Base-by-base conservation (phyloP, 2,888 invertebrate species). In the Cheilosia soror region DNA sequence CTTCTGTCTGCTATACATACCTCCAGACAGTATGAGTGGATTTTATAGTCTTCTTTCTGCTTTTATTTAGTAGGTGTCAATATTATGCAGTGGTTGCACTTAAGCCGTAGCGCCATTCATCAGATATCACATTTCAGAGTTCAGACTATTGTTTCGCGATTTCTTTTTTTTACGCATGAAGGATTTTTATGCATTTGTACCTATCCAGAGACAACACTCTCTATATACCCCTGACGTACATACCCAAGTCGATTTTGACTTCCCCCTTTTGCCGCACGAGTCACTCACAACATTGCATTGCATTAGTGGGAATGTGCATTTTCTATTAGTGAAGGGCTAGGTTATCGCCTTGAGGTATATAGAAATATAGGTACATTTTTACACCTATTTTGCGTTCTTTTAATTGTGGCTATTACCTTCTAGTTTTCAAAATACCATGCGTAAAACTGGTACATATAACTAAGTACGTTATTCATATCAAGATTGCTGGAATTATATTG, bases 91-190 rank as follows among this genome's bases (percentile, higher is more conserved):
- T 63, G 37, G 49, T 63, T 78, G 78, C 69, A 62, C 55, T 69
- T 55, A 77, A 55, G 53, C 31, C 11, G 7, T 47, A 60, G 40
- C 53, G 60, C 53, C 77, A 33, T 69, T 69, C 60, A 62, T 27
- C 62, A 20, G 42, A 63, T 73, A 73, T 73, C 63, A 11, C 27
- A 29, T 77, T 27, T 55, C 68, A 49, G 20, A 20, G 69, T 27
- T 55, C 68, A 49, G 20, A n/a, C 29, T 49, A 42, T 57, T 47
- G 29, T 60, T 40, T 44, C 15, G 2, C 55, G 40, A 60, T 69
- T 77, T 77, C 53, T 68, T 33, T 76, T 37, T 53, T 68, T 58
- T 27, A 76, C 58, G 71, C 58, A 47, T 58, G 71, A 55, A 20
- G 13, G 11, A 42, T 27, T 62, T 42, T 13, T 60, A 4, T 37